A percentile compares a stretch with the other conserved stretches of the same genome.
Evolutionary conservation across 1,140 invertebrate species (phyloP).

Genomic region (Sitobion miscanthi): DNA sequence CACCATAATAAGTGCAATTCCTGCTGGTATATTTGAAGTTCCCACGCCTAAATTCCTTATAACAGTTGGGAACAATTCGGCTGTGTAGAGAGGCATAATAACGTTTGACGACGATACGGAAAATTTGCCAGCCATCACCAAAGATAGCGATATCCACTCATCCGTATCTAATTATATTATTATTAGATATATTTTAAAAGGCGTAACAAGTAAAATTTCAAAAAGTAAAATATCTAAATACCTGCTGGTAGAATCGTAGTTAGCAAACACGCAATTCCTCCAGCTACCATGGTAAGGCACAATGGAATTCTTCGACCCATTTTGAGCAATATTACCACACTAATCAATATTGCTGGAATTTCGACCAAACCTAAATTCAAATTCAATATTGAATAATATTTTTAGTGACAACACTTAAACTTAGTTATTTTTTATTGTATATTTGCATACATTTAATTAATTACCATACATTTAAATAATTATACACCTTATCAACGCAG

Average conservation of each 20-base stretch:
- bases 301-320: constrained; percentile 73
- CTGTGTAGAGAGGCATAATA: constrained; percentile 76
- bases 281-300: constrained; percentile 69
- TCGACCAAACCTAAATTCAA: constrained; percentile 70
- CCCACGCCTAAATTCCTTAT: constrained; percentile 77
- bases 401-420: background rate
- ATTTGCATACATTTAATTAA: background rate
- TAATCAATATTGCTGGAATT: constrained; percentile 74
- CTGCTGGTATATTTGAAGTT: constrained; percentile 73
- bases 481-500: background rate
- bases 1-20: constrained; percentile 73
- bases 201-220: background rate
- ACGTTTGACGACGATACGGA: constrained; percentile 74
- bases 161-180: constrained; percentile 61
- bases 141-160: constrained; percentile 69
- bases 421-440: background rate
- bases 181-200: background rate
- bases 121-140: constrained; percentile 75
- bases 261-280: constrained; percentile 71
- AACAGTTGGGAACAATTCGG: constrained; percentile 76
- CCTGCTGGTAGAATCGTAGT: constrained; percentile 74
- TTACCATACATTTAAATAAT: background rate
- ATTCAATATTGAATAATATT: background rate
- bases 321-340: constrained; percentile 74
- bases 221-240: constrained; percentile 62